Base-by-base conservation (phyloP, 2,888 invertebrate genomes). In the Salticus scenicus region DNA sequence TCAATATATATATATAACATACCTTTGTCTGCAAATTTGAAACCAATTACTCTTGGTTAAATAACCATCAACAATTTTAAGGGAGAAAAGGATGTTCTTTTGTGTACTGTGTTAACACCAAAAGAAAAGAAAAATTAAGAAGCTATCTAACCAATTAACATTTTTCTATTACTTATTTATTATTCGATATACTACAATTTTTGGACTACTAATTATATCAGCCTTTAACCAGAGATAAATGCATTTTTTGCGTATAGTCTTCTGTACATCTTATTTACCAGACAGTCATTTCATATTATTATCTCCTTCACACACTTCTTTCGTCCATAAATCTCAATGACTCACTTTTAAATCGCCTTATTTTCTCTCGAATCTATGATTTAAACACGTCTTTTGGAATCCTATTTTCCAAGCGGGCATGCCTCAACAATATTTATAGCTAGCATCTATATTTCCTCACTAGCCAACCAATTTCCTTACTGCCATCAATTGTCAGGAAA, bases 401-500 rank as follows among this genome's bases (percentile, higher is more conserved):
- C 12, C 42, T 47, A 47, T 47, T 47, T 20, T 57, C 7, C 24
- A n/a, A 5, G 57, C 17, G 5, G 57, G 24, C 57, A 57, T 47
- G 42, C 57, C 57, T 17, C 57, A 37, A 57, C 24, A 57, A 57
- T 57, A 57, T 57, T 57, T 57, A 57, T 24, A 12, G 24, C 7
- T 4, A 24, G 57, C 24, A 24, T 24, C 42, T 12, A 57, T 57
- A 57, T 57, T 24, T 57, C 57, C 57, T 24, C 57, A 57, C 24
- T 24, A 57, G 20, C 57, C 20, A 24, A 24, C 57, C 57, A 57
- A 57, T 57, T 57, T 57, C 24, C 24, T 57, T 2, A 12, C 5
- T 57, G 57, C 57, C 24, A 57, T 57, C 57, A 57, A 57, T 57
- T 57, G 57, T 57, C 57, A 57, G 17, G 57, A 57, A 57, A 24